Percentiles rank a stretch among this genome's conserved stretches.
phyloP scores from a whole-genome alignment of 2,888 invertebrate species.

The Drosophila anomelani region DNA sequence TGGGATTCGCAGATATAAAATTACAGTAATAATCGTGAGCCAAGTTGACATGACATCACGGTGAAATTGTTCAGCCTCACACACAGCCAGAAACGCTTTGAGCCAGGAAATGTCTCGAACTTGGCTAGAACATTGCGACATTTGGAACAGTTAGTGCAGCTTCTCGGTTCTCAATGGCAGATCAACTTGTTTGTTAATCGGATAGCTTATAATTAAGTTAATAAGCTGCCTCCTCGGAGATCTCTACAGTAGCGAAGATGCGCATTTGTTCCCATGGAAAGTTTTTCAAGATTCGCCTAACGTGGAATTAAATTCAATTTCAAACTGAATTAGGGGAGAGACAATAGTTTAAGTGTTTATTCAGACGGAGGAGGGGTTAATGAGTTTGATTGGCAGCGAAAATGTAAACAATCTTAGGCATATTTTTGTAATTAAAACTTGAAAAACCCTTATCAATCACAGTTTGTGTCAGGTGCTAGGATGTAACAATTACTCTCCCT shows the following conservation, averaged over 20 bases:
- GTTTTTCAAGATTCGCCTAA: slow-evolving; percentile 35
- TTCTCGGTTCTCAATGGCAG: slow-evolving; percentile 27
- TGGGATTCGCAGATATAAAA: slow-evolving; percentile 29
- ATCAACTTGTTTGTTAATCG: slow-evolving; percentile 61
- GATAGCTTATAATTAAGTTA: slow-evolving; percentile 64
- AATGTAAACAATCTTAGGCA: slow-evolving; percentile 6
- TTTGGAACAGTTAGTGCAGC: slow-evolving; percentile 36
- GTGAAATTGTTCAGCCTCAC: slow-evolving; percentile 48
- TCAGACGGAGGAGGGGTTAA: neutral
- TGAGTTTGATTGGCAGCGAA: neutral
- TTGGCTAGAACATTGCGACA: slow-evolving; percentile 16
- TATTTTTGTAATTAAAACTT: slow-evolving; percentile 5
- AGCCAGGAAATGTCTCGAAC: slow-evolving; percentile 22
- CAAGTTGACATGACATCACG: slow-evolving; percentile 63
- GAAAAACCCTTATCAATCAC: neutral
- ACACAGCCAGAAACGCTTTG: slow-evolving; percentile 4
- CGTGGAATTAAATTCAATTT: slow-evolving; percentile 16
- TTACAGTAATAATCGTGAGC: slow-evolving; percentile 56
- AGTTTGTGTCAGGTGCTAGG: neutral
- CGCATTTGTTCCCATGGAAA: slow-evolving; percentile 58
- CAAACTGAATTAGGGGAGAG: slow-evolving; percentile 15
- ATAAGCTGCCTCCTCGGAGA: slow-evolving; percentile 44
- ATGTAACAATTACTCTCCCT: neutral
- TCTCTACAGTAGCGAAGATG: slow-evolving; percentile 22
- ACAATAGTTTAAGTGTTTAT: slow-evolving; percentile 18